Evolutionary conservation across 2,888 invertebrate species (phyloP).

Genomic region (Thymelicus lineola): DNA sequence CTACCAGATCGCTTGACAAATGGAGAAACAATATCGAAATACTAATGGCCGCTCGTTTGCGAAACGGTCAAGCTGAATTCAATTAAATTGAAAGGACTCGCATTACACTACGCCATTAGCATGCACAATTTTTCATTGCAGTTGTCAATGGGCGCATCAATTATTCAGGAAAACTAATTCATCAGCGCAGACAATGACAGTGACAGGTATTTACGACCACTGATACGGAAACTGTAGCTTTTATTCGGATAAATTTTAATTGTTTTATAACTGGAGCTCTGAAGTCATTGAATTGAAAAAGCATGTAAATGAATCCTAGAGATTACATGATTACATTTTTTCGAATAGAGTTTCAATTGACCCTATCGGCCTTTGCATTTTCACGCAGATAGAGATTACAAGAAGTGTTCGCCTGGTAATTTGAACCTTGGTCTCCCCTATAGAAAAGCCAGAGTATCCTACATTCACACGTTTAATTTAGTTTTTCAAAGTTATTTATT

Average conservation of each 20-base stretch:
- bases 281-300: no score
- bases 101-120: conserved; percentile 52
- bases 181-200: conserved; percentile 51
- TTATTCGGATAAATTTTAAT: background rate
- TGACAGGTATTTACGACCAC: conserved; percentile 27
- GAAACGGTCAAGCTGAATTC: conserved; percentile 44
- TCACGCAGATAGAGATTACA: no score
- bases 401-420: no score
- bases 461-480: no score
- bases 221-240: conserved; percentile 2
- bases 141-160: conserved; percentile 55
- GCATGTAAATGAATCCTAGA: no score
- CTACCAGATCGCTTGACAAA: conserved; percentile 18
- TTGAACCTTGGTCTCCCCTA: no score
- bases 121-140: conserved; percentile 60
- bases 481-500: no score
- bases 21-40: conserved; percentile 36
- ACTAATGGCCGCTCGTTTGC: conserved; percentile 26
- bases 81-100: conserved; percentile 54
- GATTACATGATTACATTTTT: no score
- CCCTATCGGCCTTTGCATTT: no score
- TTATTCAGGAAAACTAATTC: conserved; percentile 59
- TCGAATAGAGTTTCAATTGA: no score
- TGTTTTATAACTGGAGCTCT: background rate
- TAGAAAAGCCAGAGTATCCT: no score